Percentiles rank a stretch among this genome's conserved stretches.
Conservation (phyloP, 2,797 vertebrate species). For the Poeciliopsis infans region DNA sequence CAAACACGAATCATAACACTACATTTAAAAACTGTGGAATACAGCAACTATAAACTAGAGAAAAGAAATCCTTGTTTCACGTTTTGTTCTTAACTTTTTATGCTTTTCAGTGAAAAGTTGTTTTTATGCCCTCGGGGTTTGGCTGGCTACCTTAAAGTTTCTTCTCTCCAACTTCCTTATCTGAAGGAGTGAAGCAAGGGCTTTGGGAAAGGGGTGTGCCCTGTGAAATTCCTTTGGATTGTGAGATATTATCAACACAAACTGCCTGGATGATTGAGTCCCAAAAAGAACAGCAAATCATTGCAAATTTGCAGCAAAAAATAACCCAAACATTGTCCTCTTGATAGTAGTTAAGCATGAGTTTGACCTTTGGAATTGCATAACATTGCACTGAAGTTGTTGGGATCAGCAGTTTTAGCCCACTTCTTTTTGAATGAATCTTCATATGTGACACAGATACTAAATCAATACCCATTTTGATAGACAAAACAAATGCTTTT, state of each 20-base stretch:
- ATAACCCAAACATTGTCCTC: not conserved
- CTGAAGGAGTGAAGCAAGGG: conserved; percentile 23
- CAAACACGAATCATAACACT: not conserved
- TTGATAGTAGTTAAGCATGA: not conserved
- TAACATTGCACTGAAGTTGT: not conserved
- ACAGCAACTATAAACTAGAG: not conserved
- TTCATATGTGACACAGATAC: not conserved
- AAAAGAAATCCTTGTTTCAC: not conserved
- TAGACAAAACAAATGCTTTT: not conserved
- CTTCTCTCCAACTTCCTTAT: conserved; percentile 60
- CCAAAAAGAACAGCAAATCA: conserved; percentile 27
- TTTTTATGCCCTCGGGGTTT: conserved; percentile 46
- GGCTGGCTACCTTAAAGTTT: conserved; percentile 51
- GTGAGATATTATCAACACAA: conserved; percentile 60
- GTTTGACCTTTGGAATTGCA: conserved; percentile 12
- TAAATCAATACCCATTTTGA: rapidly evolving
- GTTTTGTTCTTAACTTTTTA: not conserved
- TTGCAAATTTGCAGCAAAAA: conserved; percentile 7
- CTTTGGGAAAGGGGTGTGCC: conserved; percentile 57
- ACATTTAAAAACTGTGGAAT: not conserved
- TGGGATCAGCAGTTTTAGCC: not conserved
- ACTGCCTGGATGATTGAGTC: conserved; percentile 33
- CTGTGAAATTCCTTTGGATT: conserved; percentile 64
- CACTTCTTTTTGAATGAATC: not conserved
- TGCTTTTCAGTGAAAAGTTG: not conserved